phyloP scores from a whole-genome alignment of 2,113 vertebrate species.

The Psophia crepitans region DNA sequence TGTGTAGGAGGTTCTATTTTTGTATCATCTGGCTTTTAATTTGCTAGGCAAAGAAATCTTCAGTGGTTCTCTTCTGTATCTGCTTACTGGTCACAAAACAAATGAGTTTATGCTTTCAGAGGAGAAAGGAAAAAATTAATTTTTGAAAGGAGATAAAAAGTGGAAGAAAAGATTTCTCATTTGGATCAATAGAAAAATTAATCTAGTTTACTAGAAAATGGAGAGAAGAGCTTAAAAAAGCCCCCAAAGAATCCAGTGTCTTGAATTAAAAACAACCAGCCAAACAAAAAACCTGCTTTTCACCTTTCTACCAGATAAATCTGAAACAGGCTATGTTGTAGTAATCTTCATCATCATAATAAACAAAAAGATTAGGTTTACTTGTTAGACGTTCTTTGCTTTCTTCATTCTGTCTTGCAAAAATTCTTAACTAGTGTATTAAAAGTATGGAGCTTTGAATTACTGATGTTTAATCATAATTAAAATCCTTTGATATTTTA shows the following conservation, averaged over 20 bases:
- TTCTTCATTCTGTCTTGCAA: neutral
- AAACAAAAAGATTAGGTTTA: neutral
- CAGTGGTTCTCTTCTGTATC: neutral
- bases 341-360: neutral
- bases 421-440: neutral
- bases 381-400: neutral
- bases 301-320: neutral
- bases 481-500: neutral
- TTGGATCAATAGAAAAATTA: neutral
- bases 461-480: neutral
- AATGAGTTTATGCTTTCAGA: neutral
- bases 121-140: neutral
- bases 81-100: neutral
- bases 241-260: fast-evolving
- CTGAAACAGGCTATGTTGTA: neutral
- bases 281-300: neutral
- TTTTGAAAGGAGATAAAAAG: neutral
- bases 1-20: conserved; percentile 47
- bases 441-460: neutral
- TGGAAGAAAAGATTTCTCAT: neutral
- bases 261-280: neutral
- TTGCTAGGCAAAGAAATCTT: neutral
- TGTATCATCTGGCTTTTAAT: neutral
- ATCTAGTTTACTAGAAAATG: neutral
- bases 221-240: neutral